Conservation (phyloP, 2,113 vertebrate species). For the Antechinus stuartii region DNA sequence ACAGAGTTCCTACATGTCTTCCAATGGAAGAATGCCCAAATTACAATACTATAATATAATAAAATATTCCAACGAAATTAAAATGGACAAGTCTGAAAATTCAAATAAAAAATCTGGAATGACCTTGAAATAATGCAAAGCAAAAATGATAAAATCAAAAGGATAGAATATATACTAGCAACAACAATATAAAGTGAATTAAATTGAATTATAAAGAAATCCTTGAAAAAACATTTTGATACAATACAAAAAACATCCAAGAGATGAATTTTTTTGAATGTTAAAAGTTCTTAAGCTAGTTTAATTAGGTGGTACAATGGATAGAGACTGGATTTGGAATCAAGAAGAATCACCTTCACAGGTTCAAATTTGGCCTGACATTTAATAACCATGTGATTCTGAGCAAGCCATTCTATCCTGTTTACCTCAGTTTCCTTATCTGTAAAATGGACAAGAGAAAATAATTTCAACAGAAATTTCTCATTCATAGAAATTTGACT, state of each 20-base stretch:
- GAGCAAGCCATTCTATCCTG: too few species aligned
- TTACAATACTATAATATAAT: not conserved
- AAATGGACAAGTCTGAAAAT: not conserved
- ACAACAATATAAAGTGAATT: not conserved
- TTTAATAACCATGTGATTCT: not conserved
- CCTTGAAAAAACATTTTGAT: not conserved
- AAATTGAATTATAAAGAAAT: not conserved
- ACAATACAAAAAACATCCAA: not conserved
- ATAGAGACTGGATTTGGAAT: not conserved
- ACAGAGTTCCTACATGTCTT: not conserved
- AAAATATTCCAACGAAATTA: not conserved
- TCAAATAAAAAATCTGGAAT: not conserved
- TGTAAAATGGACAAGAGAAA: too few species aligned
- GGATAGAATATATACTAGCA: not conserved
- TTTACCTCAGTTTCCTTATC: too few species aligned
- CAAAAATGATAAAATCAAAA: not conserved
- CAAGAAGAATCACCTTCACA: not conserved
- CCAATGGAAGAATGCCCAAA: not conserved
- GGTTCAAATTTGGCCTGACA: not conserved
- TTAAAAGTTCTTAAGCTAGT: not conserved
- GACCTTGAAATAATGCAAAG: not conserved
- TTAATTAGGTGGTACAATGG: not conserved
- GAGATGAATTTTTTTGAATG: not conserved
- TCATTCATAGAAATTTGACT: constrained; percentile 77
- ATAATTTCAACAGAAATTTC: constrained; percentile 32